Conservation (phyloP, 2,797 vertebrate genomes). For the Parauchenoglanis punctatus region DNA sequence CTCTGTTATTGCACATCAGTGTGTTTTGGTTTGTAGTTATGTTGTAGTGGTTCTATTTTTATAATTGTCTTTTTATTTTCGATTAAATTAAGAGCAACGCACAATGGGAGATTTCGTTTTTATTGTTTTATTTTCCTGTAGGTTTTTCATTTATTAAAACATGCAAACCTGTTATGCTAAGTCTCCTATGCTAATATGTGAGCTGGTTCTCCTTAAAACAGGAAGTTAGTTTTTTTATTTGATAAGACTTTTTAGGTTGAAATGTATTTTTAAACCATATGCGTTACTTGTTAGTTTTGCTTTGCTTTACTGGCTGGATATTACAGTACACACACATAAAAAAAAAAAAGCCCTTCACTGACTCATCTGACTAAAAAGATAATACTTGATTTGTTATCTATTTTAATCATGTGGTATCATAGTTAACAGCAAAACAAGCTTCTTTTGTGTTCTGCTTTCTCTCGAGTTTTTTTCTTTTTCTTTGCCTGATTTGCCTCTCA, state of each 20-base stretch:
- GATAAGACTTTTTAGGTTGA: neutral
- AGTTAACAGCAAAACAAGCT: slow-evolving; percentile 36
- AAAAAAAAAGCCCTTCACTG: neutral
- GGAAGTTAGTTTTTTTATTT: neutral
- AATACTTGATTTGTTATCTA: neutral
- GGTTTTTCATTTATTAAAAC: neutral
- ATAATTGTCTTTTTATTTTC: neutral
- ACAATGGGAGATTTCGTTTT: neutral
- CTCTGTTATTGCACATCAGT: neutral
- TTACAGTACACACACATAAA: neutral
- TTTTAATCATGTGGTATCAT: slow-evolving; percentile 20
- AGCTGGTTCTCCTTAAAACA: neutral
- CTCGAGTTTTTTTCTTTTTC: slow-evolving; percentile 16
- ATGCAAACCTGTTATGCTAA: neutral
- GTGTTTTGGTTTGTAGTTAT: neutral
- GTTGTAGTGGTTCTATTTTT: neutral
- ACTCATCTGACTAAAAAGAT: neutral
- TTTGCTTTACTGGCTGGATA: neutral
- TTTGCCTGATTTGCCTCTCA: slow-evolving; percentile 49
- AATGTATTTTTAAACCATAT: neutral
- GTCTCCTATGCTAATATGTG: neutral
- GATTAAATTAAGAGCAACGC: neutral
- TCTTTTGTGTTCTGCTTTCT: slow-evolving; percentile 27
- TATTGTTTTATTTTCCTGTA: neutral
- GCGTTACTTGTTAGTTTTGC: neutral